Evolutionary conservation across 2,113 vertebrate genomes (phyloP).

Genomic region (Ceuthmochares aereus): DNA sequence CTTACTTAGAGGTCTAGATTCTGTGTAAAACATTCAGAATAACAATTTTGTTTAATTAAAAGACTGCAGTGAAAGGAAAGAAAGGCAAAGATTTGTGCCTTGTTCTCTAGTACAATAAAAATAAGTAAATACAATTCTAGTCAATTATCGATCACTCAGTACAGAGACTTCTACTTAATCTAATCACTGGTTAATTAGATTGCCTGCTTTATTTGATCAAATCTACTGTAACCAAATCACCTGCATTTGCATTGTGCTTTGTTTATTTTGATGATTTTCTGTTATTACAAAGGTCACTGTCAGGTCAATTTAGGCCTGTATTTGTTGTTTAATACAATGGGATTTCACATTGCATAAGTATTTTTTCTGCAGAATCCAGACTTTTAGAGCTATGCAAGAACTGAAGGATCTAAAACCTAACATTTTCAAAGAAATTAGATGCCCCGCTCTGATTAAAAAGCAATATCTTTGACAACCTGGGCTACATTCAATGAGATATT

Average conservation of each 20-base stretch:
- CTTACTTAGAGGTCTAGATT: background rate
- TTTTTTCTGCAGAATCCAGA: background rate
- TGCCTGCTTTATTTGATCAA: constrained; percentile 71
- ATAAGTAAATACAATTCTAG: constrained; percentile 61
- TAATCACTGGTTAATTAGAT: constrained; percentile 77
- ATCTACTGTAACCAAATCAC: constrained; percentile 70
- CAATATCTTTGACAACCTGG: background rate
- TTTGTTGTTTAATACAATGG: constrained; percentile 2
- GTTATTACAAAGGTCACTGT: constrained; percentile 53
- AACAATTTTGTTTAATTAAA: constrained; percentile 62
- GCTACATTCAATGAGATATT: background rate
- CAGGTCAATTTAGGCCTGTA: constrained; percentile 4
- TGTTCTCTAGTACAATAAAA: constrained; percentile 61
- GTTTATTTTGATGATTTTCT: constrained; percentile 58
- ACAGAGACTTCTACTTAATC: constrained; percentile 72
- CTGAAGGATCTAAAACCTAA: background rate
- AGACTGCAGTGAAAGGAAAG: constrained; percentile 49
- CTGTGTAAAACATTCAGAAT: background rate
- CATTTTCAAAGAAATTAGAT: background rate
- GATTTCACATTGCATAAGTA: background rate
- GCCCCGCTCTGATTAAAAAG: background rate
- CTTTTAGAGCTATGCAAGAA: background rate
- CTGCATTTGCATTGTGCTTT: constrained; percentile 65
- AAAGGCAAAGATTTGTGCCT: constrained; percentile 47
- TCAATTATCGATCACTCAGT: constrained; percentile 73